phyloP scores from a whole-genome alignment of 2,888 invertebrate genomes.

The Xestia xanthographa region DNA sequence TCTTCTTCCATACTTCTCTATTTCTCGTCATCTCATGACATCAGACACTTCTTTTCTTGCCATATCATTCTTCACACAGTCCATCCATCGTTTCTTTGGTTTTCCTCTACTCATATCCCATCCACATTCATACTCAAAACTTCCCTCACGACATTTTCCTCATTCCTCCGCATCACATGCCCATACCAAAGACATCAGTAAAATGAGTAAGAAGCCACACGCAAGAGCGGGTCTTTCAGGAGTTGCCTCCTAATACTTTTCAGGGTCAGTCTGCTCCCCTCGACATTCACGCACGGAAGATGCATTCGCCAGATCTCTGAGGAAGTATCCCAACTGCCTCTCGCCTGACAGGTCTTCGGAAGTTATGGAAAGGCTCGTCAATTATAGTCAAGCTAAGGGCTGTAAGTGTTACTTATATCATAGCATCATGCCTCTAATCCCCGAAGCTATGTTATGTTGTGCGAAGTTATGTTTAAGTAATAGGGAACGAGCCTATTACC shows the following conservation, averaged over 20 bases:
- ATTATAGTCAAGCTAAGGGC: conserved; percentile 75
- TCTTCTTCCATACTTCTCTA: too few species aligned
- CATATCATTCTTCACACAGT: too few species aligned
- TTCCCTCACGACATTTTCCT: too few species aligned
- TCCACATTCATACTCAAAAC: too few species aligned
- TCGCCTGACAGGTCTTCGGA: conserved; percentile 79
- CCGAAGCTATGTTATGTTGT: too few species aligned
- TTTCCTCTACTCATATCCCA: too few species aligned
- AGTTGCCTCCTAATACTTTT: neutral
- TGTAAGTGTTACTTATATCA: too few species aligned
- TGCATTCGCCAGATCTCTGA: conserved; percentile 79
- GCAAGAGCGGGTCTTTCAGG: neutral
- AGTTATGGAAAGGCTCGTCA: conserved; percentile 79
- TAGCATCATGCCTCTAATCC: too few species aligned
- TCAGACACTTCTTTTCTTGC: too few species aligned
- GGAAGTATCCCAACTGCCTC: conserved; percentile 78
- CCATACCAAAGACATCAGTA: neutral
- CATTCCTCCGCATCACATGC: too few species aligned
- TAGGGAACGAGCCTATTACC: neutral
- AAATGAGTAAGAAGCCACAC: neutral
- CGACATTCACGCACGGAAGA: conserved; percentile 70
- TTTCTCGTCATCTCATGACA: too few species aligned
- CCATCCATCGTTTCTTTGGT: too few species aligned
- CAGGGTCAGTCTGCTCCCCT: conserved; percentile 76
- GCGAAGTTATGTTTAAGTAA: neutral